A percentile compares a stretch with the other conserved stretches of the same genome.
phyloP scores from a whole-genome alignment of 2,113 vertebrate species.

The Progne subis region DNA sequence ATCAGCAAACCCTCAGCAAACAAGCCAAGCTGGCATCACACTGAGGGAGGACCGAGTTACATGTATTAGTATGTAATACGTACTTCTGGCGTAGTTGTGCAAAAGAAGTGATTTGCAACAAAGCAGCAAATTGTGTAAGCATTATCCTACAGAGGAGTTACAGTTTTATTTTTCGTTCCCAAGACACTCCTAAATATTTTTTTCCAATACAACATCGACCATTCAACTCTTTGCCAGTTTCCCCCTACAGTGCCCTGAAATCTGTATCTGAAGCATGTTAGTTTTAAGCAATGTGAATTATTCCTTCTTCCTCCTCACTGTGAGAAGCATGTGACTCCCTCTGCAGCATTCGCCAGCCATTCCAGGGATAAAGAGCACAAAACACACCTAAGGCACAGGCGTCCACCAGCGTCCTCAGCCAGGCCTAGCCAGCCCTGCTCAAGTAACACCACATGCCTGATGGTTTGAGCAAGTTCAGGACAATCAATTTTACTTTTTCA shows the following conservation, averaged over 20 bases:
- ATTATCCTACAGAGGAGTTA: neutral
- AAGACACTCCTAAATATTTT: neutral
- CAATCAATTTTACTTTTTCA: neutral
- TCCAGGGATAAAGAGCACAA: neutral
- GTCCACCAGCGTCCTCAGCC: neutral
- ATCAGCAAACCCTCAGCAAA: neutral
- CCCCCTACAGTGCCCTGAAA: neutral
- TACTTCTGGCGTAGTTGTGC: neutral
- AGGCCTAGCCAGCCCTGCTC: neutral
- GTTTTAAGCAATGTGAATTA: neutral
- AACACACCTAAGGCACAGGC: neutral
- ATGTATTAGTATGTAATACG: neutral
- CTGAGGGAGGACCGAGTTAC: neutral
- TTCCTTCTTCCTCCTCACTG: neutral
- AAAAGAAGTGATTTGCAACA: neutral
- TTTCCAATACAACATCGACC: neutral
- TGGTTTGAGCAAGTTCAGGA: neutral
- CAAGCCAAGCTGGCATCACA: neutral
- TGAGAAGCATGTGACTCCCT: rapidly evolving
- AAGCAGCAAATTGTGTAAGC: neutral
- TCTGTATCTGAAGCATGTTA: neutral
- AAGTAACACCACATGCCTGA: too few species aligned
- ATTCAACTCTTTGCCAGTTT: neutral
- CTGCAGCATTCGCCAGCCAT: rapidly evolving
- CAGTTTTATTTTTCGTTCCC: neutral